A percentile compares a stretch with the other conserved stretches of the same genome.
phyloP scores from a whole-genome alignment of 2,797 vertebrate species.

The Etheostoma perlongum region DNA sequence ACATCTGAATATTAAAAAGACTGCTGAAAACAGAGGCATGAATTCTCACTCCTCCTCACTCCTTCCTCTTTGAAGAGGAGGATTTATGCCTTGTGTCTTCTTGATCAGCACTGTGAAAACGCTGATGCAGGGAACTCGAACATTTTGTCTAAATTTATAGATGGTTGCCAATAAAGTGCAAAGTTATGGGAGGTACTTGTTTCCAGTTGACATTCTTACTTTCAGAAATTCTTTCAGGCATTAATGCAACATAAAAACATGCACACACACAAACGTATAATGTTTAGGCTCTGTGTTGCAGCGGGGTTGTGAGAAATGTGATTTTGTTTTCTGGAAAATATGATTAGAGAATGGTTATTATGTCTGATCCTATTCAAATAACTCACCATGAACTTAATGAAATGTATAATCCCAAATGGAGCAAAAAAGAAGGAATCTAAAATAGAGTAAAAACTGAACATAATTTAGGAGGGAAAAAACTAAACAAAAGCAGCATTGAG shows the following conservation, averaged over 20 bases:
- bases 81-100: slow-evolving; percentile 63
- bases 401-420: slow-evolving; percentile 39
- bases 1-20: slow-evolving; percentile 61
- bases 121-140: slow-evolving; percentile 63
- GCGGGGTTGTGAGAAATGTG: slow-evolving; percentile 12
- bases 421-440: slow-evolving; percentile 26
- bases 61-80: slow-evolving; percentile 42
- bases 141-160: slow-evolving; percentile 62
- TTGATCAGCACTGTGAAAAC: slow-evolving; percentile 63
- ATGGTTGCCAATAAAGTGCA: slow-evolving; percentile 39
- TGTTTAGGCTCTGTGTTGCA: slow-evolving; percentile 18
- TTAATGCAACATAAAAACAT: slow-evolving; percentile 40
- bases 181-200: slow-evolving; percentile 51
- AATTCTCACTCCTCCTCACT: slow-evolving; percentile 12
- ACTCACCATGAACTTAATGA: slow-evolving; percentile 47
- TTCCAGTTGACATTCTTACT: slow-evolving; percentile 57
- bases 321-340: slow-evolving; percentile 49
- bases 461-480: neutral
- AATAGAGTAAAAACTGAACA: slow-evolving; percentile 21
- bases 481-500: slow-evolving; percentile 2
- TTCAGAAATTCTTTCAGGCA: slow-evolving; percentile 42
- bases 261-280: slow-evolving; percentile 7
- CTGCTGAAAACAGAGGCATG: slow-evolving; percentile 48
- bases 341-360: slow-evolving; percentile 31
- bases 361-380: slow-evolving; percentile 36